Conservation (phyloP, 2,888 invertebrate species). For the Acleris holmiana region DNA sequence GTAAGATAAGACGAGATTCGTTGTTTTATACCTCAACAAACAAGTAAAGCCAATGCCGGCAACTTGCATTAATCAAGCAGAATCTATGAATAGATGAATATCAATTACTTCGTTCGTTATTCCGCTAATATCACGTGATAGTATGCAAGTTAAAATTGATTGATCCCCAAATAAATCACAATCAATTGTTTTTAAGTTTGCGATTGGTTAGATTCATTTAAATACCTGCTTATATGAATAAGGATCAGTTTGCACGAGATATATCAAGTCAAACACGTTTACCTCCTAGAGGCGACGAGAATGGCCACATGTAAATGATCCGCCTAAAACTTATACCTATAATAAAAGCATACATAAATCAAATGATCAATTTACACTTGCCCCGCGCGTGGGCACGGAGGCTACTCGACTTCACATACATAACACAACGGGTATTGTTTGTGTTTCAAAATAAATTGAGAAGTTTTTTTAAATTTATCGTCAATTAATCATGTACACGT, state of each 20-base stretch:
- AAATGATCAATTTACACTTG: slow-evolving; percentile 60
- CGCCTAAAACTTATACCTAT: slow-evolving; percentile 55
- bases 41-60: slow-evolving; percentile 18
- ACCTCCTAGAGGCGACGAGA: slow-evolving; percentile 40
- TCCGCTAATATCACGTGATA: slow-evolving; percentile 1
- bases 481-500: slow-evolving; percentile 25
- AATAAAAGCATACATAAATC: slow-evolving; percentile 61
- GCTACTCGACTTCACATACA: slow-evolving; percentile 57
- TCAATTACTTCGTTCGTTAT: slow-evolving; percentile 11
- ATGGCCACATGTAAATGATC: slow-evolving; percentile 35
- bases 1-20: too few species aligned
- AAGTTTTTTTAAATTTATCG: slow-evolving; percentile 23
- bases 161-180: background rate
- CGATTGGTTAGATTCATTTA: slow-evolving; percentile 5
- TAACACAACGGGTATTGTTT: slow-evolving; percentile 43
- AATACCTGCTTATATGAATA: slow-evolving; percentile 4
- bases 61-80: slow-evolving; percentile 15
- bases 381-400: slow-evolving; percentile 55
- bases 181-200: background rate
- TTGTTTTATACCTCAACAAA: too few species aligned
- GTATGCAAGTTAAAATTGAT: background rate
- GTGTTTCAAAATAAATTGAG: slow-evolving; percentile 29
- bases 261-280: slow-evolving; percentile 44
- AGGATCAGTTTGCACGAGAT: slow-evolving; percentile 23
- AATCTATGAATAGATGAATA: slow-evolving; percentile 37